Base-by-base conservation (phyloP, 2,888 invertebrate species). In the Empis stercorea region DNA sequence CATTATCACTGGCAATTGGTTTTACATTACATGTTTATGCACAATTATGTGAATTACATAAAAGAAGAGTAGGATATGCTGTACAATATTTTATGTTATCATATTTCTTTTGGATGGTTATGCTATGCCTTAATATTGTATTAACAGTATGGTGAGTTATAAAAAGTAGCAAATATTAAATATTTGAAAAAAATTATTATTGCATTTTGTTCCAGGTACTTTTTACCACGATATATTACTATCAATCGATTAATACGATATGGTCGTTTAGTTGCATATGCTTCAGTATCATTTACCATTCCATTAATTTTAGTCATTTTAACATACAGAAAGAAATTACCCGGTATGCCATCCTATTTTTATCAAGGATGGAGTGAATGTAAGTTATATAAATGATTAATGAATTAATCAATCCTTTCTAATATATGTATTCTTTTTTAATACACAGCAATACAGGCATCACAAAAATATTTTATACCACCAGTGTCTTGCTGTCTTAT, bases 341-440 rank as follows among this genome's bases (percentile, higher is more conserved):
- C 60, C 1, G 68, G 68, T 40, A 67, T 66, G 63, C 68, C 68
- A 2, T 67, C 66, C 2, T 68, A 68, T 48, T 68, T 68, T 47
- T 59, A 61, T 42, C 66, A 68, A 49, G 68, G 65, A 6, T 56
- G 64, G 16, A 68, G 64, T 3, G 65, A 66, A 56, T 66, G 61
- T 61, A 56, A 55, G 59, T 56, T 34, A 14, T 9, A 37, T n/a
- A 11, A 38, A 11, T 43, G 32, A 15, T 17, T 10, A n/a, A 41
- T 38, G n/a, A 40, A 37, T 47, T 38, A 20, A 43, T 38, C 15
- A 43, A 30, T 34, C 16, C 15, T 30, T n/a, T 10, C 14, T 7
- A 39, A 14, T 17, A 44, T 43, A 42, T 13, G 38, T 40, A 43
- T 41, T 23, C 44, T 51, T 46, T 14, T 34, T 20, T 37, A 10